phyloP scores from a whole-genome alignment of 2,797 vertebrate genomes.

The Cynopterus sphinx region DNA sequence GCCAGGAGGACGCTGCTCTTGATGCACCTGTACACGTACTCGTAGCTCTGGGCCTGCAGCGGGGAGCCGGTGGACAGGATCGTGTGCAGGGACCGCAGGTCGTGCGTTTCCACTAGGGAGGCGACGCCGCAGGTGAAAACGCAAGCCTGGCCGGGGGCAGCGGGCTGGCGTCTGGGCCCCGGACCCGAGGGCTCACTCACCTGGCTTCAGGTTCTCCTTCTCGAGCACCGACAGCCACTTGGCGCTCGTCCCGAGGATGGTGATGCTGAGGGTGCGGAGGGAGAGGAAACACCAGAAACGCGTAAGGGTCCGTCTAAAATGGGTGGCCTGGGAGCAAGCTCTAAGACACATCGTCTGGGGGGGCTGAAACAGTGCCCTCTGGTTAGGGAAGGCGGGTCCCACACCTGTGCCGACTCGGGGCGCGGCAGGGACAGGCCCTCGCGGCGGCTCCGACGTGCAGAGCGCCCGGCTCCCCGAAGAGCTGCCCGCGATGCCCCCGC shows the following conservation, averaged over 20 bases:
- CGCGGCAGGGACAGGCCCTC: background rate
- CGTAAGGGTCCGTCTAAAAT: background rate
- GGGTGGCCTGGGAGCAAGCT: background rate
- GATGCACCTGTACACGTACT: conserved; percentile 94
- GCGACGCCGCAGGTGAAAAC: too few relatives aligned
- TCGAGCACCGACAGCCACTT: conserved; percentile 97
- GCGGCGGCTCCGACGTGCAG: accelerated
- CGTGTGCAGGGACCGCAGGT: conserved; percentile 94
- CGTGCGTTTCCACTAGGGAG: conserved; percentile 91
- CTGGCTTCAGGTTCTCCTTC: conserved; percentile 93
- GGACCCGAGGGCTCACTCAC: conserved; percentile 84
- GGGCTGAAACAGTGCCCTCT: background rate
- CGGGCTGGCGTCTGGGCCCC: accelerated
- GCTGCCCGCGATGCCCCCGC: accelerated
- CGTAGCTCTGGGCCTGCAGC: conserved; percentile 94
- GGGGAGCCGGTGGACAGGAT: conserved; percentile 96
- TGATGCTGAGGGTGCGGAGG: conserved; percentile 87
- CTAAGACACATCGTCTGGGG: background rate
- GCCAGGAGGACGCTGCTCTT: conserved; percentile 94
- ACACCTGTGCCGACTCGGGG: background rate
- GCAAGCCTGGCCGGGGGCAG: background rate
- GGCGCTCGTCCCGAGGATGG: conserved; percentile 95
- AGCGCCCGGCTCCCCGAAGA: accelerated
- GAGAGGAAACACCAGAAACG: background rate
- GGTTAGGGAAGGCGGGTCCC: background rate